phyloP scores from a whole-genome alignment of 2,888 invertebrate genomes.

The Seira ritae region DNA sequence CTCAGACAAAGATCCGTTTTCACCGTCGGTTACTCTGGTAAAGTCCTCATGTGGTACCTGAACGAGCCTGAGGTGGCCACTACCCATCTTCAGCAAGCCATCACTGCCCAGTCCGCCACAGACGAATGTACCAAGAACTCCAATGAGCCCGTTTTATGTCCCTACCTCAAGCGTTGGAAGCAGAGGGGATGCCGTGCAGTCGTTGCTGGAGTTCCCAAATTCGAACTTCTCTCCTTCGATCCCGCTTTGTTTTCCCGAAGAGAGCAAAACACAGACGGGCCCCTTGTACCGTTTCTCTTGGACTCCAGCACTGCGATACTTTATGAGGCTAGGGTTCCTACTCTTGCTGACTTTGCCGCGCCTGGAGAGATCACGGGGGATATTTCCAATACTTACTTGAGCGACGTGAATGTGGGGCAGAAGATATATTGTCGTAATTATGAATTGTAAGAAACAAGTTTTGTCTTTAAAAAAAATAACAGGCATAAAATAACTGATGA shows the following conservation, averaged over 20 bases:
- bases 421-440: constrained; percentile 52
- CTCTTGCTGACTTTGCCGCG: neutral
- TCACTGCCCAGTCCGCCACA: neutral
- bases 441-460: constrained; percentile 26
- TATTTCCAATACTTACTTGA: constrained; percentile 38
- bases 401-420: constrained; percentile 54
- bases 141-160: constrained; percentile 9
- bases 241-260: constrained; percentile 7
- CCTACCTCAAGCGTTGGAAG: constrained; percentile 9
- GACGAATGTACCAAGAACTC: neutral
- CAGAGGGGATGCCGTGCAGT: neutral
- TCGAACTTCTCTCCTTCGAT: constrained; percentile 33
- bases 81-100: neutral
- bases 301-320: constrained; percentile 49
- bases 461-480: neutral
- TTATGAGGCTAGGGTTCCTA: constrained; percentile 62
- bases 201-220: constrained; percentile 17
- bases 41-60: constrained; percentile 66
- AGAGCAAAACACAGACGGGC: constrained; percentile 52
- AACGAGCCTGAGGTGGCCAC: constrained; percentile 19
- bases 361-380: neutral
- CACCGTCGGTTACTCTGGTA: constrained; percentile 56
- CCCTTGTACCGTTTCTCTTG: constrained; percentile 65
- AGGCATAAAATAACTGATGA: neutral
- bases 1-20: constrained; percentile 46